A percentile compares a stretch with the other conserved stretches of the same genome.
These are phyloP conservation scores for Heliconius cydno DNA, from an alignment of 2,888 invertebrate species.

Conservation along the genomic window DNA sequence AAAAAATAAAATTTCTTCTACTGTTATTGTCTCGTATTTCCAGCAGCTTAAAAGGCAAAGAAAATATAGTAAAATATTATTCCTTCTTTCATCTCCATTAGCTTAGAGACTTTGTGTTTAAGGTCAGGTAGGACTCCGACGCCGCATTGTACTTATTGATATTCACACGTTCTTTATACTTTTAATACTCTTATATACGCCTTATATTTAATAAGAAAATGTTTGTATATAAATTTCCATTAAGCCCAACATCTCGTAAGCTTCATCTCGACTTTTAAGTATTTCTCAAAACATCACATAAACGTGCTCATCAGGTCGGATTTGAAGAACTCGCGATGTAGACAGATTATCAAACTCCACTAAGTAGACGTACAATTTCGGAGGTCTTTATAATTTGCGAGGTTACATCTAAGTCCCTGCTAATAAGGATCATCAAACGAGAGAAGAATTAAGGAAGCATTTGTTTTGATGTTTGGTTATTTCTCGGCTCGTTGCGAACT, in stretches of 20 bases:
- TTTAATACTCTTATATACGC: slow-evolving; percentile 21
- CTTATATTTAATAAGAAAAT: not conserved
- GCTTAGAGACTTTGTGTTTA: not conserved
- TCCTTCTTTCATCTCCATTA: no score
- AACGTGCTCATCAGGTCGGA: slow-evolving; percentile 53
- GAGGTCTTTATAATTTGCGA: slow-evolving; percentile 79
- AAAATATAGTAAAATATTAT: no score
- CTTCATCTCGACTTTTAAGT: slow-evolving; percentile 44
- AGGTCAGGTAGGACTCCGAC: no score
- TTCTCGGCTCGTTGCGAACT: slow-evolving; percentile 54
- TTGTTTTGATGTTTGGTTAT: slow-evolving; percentile 78
- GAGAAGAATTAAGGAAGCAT: slow-evolving; percentile 76
- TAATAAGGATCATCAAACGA: slow-evolving; percentile 81
- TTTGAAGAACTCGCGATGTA: slow-evolving; percentile 59
- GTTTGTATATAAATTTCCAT: slow-evolving; percentile 19
- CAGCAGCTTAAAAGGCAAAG: no score
- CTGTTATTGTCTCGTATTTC: no score
- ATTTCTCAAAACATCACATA: slow-evolving; percentile 47
- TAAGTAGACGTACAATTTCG: slow-evolving; percentile 69
- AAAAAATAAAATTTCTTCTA: no score
- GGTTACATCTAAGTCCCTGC: slow-evolving; percentile 78
- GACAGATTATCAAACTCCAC: slow-evolving; percentile 74
- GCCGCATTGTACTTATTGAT: not conserved
- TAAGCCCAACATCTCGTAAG: slow-evolving; percentile 44
- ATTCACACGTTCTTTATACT: not conserved